Percentiles rank a stretch among this genome's conserved stretches.
Conservation (phyloP, 2,888 invertebrate species). For the Morpho deidamia region DNA sequence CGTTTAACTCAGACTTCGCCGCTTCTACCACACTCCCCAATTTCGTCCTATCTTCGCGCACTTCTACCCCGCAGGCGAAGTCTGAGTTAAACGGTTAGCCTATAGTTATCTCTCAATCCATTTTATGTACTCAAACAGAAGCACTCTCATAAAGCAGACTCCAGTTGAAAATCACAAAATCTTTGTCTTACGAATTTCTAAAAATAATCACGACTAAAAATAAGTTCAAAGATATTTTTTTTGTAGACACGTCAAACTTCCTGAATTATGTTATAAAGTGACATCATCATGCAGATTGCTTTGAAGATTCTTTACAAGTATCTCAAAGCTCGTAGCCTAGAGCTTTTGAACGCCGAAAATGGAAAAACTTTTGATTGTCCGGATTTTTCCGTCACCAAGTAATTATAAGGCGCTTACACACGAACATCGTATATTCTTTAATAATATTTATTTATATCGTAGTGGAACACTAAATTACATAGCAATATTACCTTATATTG, state of each 20-base stretch:
- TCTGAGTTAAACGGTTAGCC: too few relatives aligned
- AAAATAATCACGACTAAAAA: too few relatives aligned
- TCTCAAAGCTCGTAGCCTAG: slow-evolving; percentile 36
- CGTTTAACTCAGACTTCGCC: too few relatives aligned
- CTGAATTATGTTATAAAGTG: slow-evolving; percentile 39
- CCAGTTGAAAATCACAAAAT: too few relatives aligned
- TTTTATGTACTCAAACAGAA: too few relatives aligned
- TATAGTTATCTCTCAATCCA: too few relatives aligned
- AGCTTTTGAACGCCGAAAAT: slow-evolving; percentile 56
- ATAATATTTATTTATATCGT: background rate
- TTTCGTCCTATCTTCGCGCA: too few relatives aligned
- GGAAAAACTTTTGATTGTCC: slow-evolving; percentile 72
- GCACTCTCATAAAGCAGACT: background rate
- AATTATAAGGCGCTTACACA: slow-evolving; percentile 37
- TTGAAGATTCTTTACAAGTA: slow-evolving; percentile 35
- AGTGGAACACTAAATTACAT: too few relatives aligned
- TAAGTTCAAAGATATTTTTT: background rate
- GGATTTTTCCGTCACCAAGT: slow-evolving; percentile 50
- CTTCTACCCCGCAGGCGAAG: too few relatives aligned
- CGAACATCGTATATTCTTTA: background rate
- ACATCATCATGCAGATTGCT: slow-evolving; percentile 48
- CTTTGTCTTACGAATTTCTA: too few relatives aligned
- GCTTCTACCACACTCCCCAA: too few relatives aligned
- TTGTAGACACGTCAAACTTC: slow-evolving; percentile 3
- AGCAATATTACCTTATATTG: too few relatives aligned